Conservation (phyloP, 2,888 invertebrate species). For the Lochmaea crataegi region DNA sequence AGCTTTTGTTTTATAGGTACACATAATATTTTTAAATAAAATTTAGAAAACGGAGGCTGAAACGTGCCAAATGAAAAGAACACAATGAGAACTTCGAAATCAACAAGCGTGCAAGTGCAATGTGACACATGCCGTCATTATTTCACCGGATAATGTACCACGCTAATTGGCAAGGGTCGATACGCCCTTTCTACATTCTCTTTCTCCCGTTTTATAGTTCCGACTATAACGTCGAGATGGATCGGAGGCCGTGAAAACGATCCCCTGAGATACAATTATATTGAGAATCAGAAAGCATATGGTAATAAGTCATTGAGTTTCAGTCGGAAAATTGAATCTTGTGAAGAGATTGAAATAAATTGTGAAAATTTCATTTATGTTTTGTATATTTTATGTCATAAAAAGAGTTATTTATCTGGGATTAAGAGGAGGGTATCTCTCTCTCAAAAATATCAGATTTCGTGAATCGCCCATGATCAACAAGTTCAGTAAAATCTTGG, state of each 20-base stretch:
- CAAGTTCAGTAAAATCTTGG: no score
- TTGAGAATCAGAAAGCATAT: constrained; percentile 60
- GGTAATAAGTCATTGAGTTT: constrained; percentile 53
- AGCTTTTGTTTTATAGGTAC: background rate
- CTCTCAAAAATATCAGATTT: no score
- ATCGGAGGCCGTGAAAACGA: constrained; percentile 54
- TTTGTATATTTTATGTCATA: no score
- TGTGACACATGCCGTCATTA: constrained; percentile 65
- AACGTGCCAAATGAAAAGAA: constrained; percentile 40
- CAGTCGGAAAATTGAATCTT: constrained; percentile 39
- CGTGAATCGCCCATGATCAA: no score
- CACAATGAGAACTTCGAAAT: constrained; percentile 49
- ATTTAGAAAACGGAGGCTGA: constrained; percentile 31
- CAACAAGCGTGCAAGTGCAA: constrained; percentile 64
- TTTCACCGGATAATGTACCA: constrained; percentile 62
- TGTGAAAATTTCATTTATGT: no score
- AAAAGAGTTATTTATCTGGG: no score
- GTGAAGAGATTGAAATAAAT: background rate
- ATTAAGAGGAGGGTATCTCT: no score
- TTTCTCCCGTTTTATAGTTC: constrained; percentile 47
- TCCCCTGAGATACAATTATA: constrained; percentile 60
- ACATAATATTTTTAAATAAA: constrained; percentile 1
- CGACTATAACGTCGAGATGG: background rate
- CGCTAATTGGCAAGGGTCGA: constrained; percentile 62
- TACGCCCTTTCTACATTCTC: constrained; percentile 45